Conservation (phyloP, 2,888 invertebrate species). For the Drosophila paranaensis region DNA sequence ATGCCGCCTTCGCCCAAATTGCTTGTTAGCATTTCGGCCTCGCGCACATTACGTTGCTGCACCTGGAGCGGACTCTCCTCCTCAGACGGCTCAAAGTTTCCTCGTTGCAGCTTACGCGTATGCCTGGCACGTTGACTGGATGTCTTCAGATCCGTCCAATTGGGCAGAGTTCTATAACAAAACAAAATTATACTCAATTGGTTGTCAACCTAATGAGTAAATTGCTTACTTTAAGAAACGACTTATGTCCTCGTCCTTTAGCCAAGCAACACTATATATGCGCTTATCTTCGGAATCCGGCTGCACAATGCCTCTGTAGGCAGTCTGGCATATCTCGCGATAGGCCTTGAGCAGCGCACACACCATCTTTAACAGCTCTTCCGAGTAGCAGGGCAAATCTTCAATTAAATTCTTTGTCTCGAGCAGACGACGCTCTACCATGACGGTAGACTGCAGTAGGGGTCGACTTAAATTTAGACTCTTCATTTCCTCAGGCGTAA, state of each 20-base stretch:
- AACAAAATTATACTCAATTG: background rate
- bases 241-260: conserved; percentile 97
- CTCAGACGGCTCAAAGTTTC: conserved; percentile 86
- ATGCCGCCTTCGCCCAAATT: conserved; percentile 96
- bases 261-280: conserved; percentile 94
- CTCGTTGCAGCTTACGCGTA: conserved; percentile 80
- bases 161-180: conserved; percentile 89
- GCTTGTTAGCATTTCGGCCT: conserved; percentile 96
- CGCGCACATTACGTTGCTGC: conserved; percentile 91
- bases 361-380: conserved; percentile 90
- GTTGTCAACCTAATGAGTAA: accelerated
- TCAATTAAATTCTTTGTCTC: conserved; percentile 89
- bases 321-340: conserved; percentile 89
- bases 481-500: conserved; percentile 89
- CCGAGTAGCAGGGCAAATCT: conserved; percentile 90
- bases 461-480: conserved; percentile 88
- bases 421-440: conserved; percentile 87
- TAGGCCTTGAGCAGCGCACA: conserved; percentile 90
- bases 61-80: conserved; percentile 93
- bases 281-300: conserved; percentile 91
- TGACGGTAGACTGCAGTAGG: conserved; percentile 89
- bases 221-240: conserved; percentile 92
- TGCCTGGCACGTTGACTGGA: conserved; percentile 76
- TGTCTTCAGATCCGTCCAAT: conserved; percentile 89
- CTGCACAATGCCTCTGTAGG: conserved; percentile 91